These are phyloP conservation scores for Zaprionus nigranus DNA, from an alignment of 1,140 invertebrate genomes.

Conservation along the genomic window DNA sequence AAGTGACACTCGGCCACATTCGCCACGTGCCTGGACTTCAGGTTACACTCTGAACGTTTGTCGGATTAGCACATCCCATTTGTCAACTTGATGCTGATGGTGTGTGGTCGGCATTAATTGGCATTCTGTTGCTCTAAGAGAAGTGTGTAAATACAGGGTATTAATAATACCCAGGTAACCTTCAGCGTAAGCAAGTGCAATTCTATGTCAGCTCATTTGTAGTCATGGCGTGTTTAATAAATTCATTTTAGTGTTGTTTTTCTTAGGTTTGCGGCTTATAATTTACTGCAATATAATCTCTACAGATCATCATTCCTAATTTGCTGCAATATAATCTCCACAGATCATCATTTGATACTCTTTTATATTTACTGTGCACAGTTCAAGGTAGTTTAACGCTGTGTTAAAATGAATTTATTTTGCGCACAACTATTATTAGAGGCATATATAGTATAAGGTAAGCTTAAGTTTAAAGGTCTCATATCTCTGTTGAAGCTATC, in stretches of 20 bases:
- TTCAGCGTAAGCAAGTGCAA: not conserved
- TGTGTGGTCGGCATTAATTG: constrained; percentile 74
- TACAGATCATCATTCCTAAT: not conserved
- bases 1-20: constrained; percentile 51
- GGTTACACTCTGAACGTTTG: constrained; percentile 57
- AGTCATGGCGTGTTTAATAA: not conserved
- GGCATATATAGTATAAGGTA: too few relatives aligned
- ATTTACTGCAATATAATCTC: not conserved
- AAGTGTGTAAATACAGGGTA: constrained; percentile 8
- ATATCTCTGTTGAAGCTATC: too few relatives aligned
- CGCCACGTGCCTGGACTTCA: constrained; percentile 74
- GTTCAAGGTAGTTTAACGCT: not conserved
- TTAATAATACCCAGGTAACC: not conserved
- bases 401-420: not conserved
- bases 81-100: constrained; percentile 67
- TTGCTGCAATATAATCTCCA: not conserved
- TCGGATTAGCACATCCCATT: constrained; percentile 74
- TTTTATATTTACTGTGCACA: not conserved
- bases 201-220: not conserved
- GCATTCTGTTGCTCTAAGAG: constrained; percentile 59
- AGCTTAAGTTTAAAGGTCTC: too few relatives aligned
- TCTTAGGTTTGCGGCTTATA: not conserved
- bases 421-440: too few relatives aligned
- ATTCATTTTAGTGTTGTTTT: not conserved
- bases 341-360: not conserved